Evolutionary conservation across 2,797 vertebrate species (phyloP).

Genomic region (Diceros bicornis): DNA sequence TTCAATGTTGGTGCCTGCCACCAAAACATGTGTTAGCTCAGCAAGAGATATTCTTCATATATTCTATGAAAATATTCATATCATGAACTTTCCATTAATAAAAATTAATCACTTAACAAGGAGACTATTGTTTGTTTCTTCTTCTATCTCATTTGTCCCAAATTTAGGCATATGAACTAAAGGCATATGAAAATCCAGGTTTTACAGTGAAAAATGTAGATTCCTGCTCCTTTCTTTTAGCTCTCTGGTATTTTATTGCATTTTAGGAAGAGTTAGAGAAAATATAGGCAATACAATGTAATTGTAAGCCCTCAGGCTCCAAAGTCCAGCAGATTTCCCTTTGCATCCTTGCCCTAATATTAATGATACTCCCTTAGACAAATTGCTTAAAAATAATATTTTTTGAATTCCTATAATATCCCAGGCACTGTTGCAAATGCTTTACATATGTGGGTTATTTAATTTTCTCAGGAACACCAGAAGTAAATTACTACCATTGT

Average conservation of each 20-base stretch:
- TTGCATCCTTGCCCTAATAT: not conserved
- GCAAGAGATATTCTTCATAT: not conserved
- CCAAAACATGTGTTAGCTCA: constrained; percentile 51
- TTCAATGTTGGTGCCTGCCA: not conserved
- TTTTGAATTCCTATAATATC: not conserved
- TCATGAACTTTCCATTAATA: constrained; percentile 14
- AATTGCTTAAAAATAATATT: constrained; percentile 1
- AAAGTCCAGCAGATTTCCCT: not conserved
- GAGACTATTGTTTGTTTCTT: not conserved
- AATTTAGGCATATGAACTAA: not conserved
- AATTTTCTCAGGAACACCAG: not conserved
- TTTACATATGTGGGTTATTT: not conserved
- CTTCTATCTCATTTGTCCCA: not conserved
- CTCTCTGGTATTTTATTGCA: not conserved
- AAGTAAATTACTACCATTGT: constrained; percentile 31
- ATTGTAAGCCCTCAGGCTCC: not conserved
- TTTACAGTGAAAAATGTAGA: not conserved
- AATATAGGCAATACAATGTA: not conserved
- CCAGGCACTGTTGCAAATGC: not conserved
- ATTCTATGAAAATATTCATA: constrained; percentile 16
- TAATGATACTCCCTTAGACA: not conserved
- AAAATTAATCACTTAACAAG: constrained; percentile 23
- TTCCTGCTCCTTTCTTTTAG: not conserved
- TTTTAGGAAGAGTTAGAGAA: not conserved
- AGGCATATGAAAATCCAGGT: not conserved